Evolutionary conservation across 2,888 invertebrate species (phyloP), one percentile per base, ranked within the genome.

Genomic region (Phrixothrix hirtus): DNA sequence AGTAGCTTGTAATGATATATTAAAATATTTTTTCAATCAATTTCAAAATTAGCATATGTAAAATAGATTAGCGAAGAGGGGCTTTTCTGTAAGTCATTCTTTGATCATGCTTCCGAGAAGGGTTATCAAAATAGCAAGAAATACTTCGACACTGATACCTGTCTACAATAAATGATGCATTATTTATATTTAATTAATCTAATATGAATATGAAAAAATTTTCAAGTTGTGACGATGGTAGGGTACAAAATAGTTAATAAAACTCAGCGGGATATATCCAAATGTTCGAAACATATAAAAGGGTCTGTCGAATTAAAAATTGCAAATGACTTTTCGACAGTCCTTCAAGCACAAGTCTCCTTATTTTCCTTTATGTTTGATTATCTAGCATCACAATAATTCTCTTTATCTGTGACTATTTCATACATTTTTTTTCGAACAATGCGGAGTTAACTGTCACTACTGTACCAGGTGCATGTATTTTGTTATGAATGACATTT

Each of bases 11-110:
- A 55, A 55, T 50, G 53, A 53, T 44, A 35, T 45, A 51, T 58
- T 58, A 51, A 59, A 54, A 55, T 51, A 51, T 46, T 57, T 59
- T 59, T 59, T 54, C 49, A 31, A 55, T 57, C 47, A 43, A 47
- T 44, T 39, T 39, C 36, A 10, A 36, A 46, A 56, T 56, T 58
- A 54, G 53, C 58, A 58, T 58, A 58, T 56, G 56, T 46, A 49
- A 48, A 48, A 51, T 45, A 41, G 16, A 37, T 25, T 10, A 21
- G 25, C 37, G 29, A 36, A 25, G 51, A 47, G 55, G 48, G 55
- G 35, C 42, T 44, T 43, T 47, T 44, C 27, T 43, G 55, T 52
- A 42, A 46, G 51, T 51, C 47, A 51, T 55, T 48, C 52, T 48
- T 38, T 10, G 38, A 17, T 29, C 32, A 45, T 27, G 17, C 29